Percentiles rank a stretch among this genome's conserved stretches.
phyloP scores from a whole-genome alignment of 2,797 vertebrate genomes.

The Microhierax caerulescens region DNA sequence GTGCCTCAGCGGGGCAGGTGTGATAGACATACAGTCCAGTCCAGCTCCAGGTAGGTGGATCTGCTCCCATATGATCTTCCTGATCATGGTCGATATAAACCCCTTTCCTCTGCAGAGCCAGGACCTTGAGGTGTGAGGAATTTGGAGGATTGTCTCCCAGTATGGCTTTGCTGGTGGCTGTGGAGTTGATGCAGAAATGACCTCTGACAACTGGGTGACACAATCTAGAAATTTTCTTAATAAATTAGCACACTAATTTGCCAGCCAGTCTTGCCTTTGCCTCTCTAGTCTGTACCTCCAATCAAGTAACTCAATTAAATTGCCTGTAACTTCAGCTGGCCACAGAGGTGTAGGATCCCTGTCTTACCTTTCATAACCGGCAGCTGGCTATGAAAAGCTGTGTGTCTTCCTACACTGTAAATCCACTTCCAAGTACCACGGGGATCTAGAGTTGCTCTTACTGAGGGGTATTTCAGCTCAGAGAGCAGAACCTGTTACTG shows the following conservation, averaged over 20 bases:
- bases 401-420: not conserved
- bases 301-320: not conserved
- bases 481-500: not conserved
- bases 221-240: not conserved
- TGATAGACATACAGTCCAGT: not conserved
- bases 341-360: not conserved
- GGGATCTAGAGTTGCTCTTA: not conserved
- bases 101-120: too few relatives aligned
- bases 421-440: not conserved
- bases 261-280: not conserved
- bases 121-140: not conserved
- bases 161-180: fast-evolving
- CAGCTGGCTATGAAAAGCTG: not conserved
- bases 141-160: not conserved
- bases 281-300: not conserved
- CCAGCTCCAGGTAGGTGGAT: not conserved
- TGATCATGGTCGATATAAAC: fast-evolving
- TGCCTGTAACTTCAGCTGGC: not conserved
- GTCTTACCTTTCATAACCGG: not conserved
- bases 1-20: not conserved
- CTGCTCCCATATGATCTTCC: not conserved
- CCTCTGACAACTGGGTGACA: not conserved
- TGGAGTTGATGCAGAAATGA: not conserved
- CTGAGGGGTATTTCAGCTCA: not conserved
- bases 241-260: not conserved